phyloP scores from a whole-genome alignment of 2,113 vertebrate genomes.

The Myrmecophaga tridactyla region DNA sequence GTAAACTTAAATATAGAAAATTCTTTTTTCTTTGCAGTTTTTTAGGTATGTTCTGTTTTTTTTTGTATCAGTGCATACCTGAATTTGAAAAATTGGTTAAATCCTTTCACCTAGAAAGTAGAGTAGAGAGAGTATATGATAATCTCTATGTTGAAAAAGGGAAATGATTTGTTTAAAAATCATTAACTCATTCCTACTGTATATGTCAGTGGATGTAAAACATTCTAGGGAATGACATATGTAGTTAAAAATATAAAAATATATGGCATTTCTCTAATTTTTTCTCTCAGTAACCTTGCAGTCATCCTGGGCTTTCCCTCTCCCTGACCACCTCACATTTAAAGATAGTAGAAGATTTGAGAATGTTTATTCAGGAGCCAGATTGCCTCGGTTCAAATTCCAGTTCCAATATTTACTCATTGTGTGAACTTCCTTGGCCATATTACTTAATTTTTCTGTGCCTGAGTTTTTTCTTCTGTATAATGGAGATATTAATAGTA shows the following conservation, averaged over 20 bases:
- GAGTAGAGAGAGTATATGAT: not conserved
- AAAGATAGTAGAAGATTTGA: not conserved
- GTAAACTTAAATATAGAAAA: slow-evolving; percentile 29
- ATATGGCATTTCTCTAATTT: not conserved
- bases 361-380: not conserved
- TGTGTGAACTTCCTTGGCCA: not conserved
- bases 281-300: not conserved
- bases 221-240: not conserved
- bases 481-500: not conserved
- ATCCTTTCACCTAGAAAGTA: not conserved
- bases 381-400: not conserved
- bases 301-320: not conserved
- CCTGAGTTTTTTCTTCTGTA: slow-evolving; percentile 30
- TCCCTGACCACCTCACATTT: not conserved
- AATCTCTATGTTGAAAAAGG: not conserved
- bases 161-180: slow-evolving; percentile 31
- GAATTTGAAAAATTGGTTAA: not conserved
- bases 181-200: not conserved
- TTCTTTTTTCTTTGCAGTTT: slow-evolving; percentile 13
- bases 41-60: not conserved
- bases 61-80: not conserved
- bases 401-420: not conserved
- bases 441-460: slow-evolving; percentile 12
- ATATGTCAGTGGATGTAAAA: not conserved
- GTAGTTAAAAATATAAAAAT: not conserved